A percentile compares a stretch with the other conserved stretches of the same genome.
Evolutionary conservation across 2,888 invertebrate genomes (phyloP).

Genomic region (Leptura quadrifasciata): DNA sequence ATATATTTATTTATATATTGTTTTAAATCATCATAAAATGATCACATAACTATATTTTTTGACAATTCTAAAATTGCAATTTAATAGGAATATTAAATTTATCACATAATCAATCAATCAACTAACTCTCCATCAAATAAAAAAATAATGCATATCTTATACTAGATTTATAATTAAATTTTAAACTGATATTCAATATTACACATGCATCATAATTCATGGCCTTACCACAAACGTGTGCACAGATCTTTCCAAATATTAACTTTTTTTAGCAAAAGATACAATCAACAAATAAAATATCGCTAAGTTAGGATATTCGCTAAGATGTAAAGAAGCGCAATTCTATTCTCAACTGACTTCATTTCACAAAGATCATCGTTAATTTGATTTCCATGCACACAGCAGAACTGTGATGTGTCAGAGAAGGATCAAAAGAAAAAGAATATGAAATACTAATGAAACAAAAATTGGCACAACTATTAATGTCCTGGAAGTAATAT

Average conservation of each 20-base stretch:
- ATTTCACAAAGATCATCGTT: no score
- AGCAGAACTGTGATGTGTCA: no score
- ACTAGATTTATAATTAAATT: slow-evolving; percentile 49
- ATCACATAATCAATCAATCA: slow-evolving; percentile 52
- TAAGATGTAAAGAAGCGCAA: no score
- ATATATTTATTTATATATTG: background rate
- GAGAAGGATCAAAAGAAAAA: no score
- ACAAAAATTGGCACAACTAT: no score
- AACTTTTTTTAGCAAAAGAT: background rate
- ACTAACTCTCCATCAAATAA: slow-evolving; percentile 52
- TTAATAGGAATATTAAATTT: slow-evolving; percentile 50
- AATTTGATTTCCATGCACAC: no score
- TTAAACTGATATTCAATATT: slow-evolving; percentile 50
- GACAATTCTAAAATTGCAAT: slow-evolving; percentile 41
- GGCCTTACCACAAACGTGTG: slow-evolving; percentile 42
- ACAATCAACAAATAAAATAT: slow-evolving; percentile 11
- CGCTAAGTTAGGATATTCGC: background rate
- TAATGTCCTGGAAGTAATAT: no score
- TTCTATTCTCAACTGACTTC: no score
- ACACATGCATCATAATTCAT: slow-evolving; percentile 38
- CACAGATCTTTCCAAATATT: slow-evolving; percentile 19
- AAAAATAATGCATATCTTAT: slow-evolving; percentile 45
- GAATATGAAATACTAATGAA: no score
- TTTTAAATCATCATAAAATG: slow-evolving; percentile 11
- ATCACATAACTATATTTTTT: background rate